A percentile compares a stretch with the other conserved stretches of the same genome.
phyloP scores from a whole-genome alignment of 2,888 invertebrate species.

The Lasioglossum malachurum region DNA sequence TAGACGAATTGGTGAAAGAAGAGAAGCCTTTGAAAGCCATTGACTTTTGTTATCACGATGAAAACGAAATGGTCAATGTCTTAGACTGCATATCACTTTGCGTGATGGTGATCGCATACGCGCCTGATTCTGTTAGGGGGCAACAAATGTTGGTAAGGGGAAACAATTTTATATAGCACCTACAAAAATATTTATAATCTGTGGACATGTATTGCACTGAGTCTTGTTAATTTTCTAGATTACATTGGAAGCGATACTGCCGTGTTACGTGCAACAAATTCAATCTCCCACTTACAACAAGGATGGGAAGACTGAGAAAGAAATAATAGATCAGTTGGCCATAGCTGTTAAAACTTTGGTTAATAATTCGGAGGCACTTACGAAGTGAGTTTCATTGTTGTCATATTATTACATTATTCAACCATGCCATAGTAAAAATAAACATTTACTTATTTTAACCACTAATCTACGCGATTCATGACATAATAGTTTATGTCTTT shows the following conservation, averaged over 20 bases:
- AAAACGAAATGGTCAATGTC: slow-evolving; percentile 98
- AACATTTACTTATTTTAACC: not conserved
- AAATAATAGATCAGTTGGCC: slow-evolving; percentile 96
- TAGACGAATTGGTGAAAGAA: slow-evolving; percentile 95
- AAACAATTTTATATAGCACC: not conserved
- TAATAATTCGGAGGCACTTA: slow-evolving; percentile 97
- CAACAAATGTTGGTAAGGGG: slow-evolving; percentile 95
- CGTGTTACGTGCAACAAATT: slow-evolving; percentile 97
- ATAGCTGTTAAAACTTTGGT: slow-evolving; percentile 98
- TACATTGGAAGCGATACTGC: slow-evolving; percentile 97
- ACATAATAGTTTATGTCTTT: not conserved
- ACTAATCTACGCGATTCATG: too few relatives aligned
- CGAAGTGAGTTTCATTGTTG: slow-evolving; percentile 89
- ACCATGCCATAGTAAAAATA: not conserved
- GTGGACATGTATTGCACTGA: too few relatives aligned
- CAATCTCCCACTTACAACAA: slow-evolving; percentile 95
- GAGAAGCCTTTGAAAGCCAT: slow-evolving; percentile 96
- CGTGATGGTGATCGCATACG: slow-evolving; percentile 99
- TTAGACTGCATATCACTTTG: slow-evolving; percentile 99
- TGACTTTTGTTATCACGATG: slow-evolving; percentile 99
- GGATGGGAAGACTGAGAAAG: slow-evolving; percentile 97
- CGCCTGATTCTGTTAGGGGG: slow-evolving; percentile 96
- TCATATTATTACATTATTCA: not conserved
- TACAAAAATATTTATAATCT: not conserved
- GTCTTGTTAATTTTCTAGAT: slow-evolving; percentile 87